Percentiles rank a stretch among this genome's conserved stretches.
Conservation (phyloP, 2,797 vertebrate genomes). For the Anguilla megastoma region DNA sequence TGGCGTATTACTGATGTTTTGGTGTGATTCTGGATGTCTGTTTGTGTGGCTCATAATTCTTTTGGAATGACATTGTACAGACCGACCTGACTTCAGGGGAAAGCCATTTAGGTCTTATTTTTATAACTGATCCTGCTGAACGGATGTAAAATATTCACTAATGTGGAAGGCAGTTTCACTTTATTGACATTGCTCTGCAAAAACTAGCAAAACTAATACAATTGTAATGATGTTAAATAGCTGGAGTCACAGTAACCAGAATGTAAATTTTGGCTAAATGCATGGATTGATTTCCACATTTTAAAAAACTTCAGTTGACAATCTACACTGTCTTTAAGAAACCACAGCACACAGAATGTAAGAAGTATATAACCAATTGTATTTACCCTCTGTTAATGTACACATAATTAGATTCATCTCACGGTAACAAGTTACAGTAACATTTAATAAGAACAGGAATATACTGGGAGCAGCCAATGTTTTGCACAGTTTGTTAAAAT, state of each 20-base stretch:
- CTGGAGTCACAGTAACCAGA: background rate
- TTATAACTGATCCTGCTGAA: background rate
- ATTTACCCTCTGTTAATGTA: constrained; percentile 83
- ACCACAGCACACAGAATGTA: constrained; percentile 71
- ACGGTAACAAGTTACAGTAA: constrained; percentile 86
- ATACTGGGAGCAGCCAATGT: constrained; percentile 76
- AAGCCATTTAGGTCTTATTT: background rate
- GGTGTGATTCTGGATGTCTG: background rate
- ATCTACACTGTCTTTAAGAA: constrained; percentile 44
- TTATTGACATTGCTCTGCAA: background rate
- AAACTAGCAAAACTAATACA: background rate
- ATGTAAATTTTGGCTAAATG: background rate
- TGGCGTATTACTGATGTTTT: background rate
- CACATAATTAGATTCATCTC: constrained; percentile 83
- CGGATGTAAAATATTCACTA: background rate
- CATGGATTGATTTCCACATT: background rate
- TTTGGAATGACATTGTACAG: background rate
- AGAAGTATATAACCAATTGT: constrained; percentile 87
- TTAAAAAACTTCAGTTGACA: background rate
- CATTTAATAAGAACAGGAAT: constrained; percentile 81
- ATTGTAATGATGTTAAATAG: background rate
- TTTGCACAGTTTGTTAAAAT: constrained; percentile 70
- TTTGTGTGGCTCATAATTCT: background rate
- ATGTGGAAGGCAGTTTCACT: background rate
- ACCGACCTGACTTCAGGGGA: background rate